phyloP scores from a whole-genome alignment of 1,140 invertebrate genomes.

The Lasaia peninsularis region DNA sequence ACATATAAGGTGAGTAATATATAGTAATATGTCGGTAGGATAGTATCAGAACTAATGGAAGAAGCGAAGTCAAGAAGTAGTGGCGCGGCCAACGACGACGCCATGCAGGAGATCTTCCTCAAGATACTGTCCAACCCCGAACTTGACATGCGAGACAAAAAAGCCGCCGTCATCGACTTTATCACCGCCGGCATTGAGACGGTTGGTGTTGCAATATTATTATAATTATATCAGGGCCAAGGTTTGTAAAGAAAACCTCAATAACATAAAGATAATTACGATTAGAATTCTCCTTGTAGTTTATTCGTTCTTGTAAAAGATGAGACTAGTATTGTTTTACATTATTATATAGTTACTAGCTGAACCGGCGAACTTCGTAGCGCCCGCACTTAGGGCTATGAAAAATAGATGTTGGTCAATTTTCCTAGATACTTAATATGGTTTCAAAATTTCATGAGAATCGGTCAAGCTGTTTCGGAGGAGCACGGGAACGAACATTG shows the following conservation, averaged over 20 bases:
- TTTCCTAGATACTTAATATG: no score
- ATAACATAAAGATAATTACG: not conserved
- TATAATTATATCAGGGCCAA: slow-evolving; percentile 1
- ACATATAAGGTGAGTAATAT: slow-evolving; percentile 13
- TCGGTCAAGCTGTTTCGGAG: no score
- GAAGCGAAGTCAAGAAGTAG: slow-evolving; percentile 77
- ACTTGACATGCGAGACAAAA: slow-evolving; percentile 88
- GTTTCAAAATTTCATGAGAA: no score
- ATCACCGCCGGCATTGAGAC: slow-evolving; percentile 92
- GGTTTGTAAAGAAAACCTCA: slow-evolving; percentile 4
- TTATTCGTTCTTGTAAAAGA: no score
- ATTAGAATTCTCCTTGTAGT: not conserved
- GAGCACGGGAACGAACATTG: no score
- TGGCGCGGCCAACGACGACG: slow-evolving; percentile 77
- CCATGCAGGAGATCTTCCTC: slow-evolving; percentile 83
- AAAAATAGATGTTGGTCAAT: no score
- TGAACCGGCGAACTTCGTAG: no score
- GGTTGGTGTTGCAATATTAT: slow-evolving; percentile 63
- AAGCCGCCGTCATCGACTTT: slow-evolving; percentile 90
- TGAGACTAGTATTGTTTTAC: no score
- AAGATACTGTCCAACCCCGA: slow-evolving; percentile 84
- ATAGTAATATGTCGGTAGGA: slow-evolving; percentile 70
- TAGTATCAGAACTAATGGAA: slow-evolving; percentile 88
- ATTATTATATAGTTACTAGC: not conserved
- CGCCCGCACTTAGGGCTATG: no score